Conservation (phyloP, 1,140 invertebrate genomes). For the Danaus plexippus region DNA sequence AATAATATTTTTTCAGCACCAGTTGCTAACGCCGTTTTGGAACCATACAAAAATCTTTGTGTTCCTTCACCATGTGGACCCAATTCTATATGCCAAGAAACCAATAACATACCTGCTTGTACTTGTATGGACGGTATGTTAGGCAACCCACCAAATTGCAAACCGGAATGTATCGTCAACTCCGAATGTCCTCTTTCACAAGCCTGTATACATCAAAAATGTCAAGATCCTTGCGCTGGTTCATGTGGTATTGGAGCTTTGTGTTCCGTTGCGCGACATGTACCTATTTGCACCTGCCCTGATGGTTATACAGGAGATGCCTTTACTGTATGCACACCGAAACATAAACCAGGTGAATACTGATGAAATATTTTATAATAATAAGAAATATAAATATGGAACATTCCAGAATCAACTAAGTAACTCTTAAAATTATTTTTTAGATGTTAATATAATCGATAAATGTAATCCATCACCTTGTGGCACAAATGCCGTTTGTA, state of each 20-base stretch:
- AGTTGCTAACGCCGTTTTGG: constrained; percentile 51
- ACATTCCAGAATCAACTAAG: not conserved
- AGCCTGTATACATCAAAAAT: constrained; percentile 81
- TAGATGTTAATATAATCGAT: constrained; percentile 34
- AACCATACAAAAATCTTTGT: constrained; percentile 79
- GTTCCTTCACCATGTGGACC: constrained; percentile 82
- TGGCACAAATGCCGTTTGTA: constrained; percentile 76
- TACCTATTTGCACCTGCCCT: constrained; percentile 81
- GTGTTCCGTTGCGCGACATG: constrained; percentile 81
- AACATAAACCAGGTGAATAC: constrained; percentile 54
- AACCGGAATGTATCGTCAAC: constrained; percentile 82
- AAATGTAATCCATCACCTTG: constrained; percentile 77
- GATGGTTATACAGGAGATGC: constrained; percentile 81
- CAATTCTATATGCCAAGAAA: constrained; percentile 77
- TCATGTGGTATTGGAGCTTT: constrained; percentile 78
- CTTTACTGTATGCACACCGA: constrained; percentile 73
- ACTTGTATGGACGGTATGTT: constrained; percentile 77
- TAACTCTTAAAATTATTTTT: constrained; percentile 11
- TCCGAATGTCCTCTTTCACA: constrained; percentile 78
- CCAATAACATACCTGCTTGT: constrained; percentile 77
- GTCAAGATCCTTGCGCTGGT: constrained; percentile 79
- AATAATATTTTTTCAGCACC: constrained; percentile 41
- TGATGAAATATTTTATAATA: constrained; percentile 1
- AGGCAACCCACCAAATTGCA: constrained; percentile 81
- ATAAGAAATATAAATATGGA: not conserved